Percentiles rank a stretch among this genome's conserved stretches.
Conservation (phyloP, 2,797 vertebrate genomes). For the Halcyon smyrnensis region DNA sequence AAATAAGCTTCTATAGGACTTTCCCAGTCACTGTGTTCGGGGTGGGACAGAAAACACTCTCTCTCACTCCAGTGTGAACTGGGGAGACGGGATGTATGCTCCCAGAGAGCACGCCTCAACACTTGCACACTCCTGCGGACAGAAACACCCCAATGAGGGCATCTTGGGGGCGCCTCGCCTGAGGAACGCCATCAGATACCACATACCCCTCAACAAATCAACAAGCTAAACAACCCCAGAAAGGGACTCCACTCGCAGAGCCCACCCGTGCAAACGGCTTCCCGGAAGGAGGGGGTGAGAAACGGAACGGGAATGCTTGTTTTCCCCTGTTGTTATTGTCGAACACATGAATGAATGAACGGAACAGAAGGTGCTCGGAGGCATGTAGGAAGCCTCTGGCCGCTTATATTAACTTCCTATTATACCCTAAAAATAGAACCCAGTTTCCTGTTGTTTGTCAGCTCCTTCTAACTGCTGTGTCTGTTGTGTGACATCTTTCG, state of each 20-base stretch:
- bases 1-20: neutral
- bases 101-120: neutral
- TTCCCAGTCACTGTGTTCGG: neutral
- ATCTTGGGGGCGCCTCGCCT: neutral
- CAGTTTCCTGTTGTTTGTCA: constrained; percentile 74
- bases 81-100: neutral
- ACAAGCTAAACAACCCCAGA: neutral
- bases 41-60: neutral
- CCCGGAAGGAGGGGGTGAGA: neutral
- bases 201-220: neutral
- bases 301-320: neutral
- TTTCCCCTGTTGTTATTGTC: constrained; percentile 46
- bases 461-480: constrained; percentile 46
- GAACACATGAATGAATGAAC: constrained; percentile 56
- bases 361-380: constrained; percentile 65
- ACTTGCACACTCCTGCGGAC: neutral
- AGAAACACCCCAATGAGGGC: neutral
- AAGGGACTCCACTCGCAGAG: neutral
- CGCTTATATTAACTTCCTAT: constrained; percentile 71
- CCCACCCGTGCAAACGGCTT: neutral
- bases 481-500: constrained; percentile 26
- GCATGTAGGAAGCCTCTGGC: constrained; percentile 69
- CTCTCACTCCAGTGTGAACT: neutral
- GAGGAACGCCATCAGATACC: neutral
- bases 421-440: constrained; percentile 78